Percentiles rank a stretch among this genome's conserved stretches.
phyloP scores from a whole-genome alignment of 2,113 vertebrate genomes.

The Galbula dea region DNA sequence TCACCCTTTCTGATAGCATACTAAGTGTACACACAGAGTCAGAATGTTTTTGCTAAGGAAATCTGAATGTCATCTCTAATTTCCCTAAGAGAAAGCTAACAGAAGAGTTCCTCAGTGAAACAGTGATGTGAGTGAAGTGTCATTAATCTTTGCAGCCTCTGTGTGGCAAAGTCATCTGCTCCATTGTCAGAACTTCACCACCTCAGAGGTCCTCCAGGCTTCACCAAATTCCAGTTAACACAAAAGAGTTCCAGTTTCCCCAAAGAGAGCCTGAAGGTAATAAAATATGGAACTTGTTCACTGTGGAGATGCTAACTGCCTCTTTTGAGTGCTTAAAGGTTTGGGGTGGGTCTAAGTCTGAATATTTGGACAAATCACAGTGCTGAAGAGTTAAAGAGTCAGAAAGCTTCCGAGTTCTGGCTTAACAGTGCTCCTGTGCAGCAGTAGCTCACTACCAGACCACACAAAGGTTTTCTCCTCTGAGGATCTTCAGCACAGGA shows the following conservation, averaged over 20 bases:
- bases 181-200: slow-evolving; percentile 71
- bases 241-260: background rate
- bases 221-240: background rate
- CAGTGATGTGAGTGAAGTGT: background rate
- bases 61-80: background rate
- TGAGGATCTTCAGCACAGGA: background rate
- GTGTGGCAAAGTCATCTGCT: slow-evolving; percentile 61
- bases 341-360: background rate
- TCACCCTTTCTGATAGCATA: background rate
- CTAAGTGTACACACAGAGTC: background rate
- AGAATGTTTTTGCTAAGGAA: too few relatives aligned
- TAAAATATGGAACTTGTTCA: background rate
- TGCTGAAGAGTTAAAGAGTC: background rate
- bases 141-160: slow-evolving; percentile 53
- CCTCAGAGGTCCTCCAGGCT: background rate
- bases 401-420: background rate
- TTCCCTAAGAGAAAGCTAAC: background rate
- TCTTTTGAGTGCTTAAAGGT: background rate
- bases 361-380: background rate
- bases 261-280: slow-evolving; percentile 69
- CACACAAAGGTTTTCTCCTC: fast-evolving
- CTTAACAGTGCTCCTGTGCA: background rate
- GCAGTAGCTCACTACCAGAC: background rate
- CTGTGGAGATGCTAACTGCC: background rate
- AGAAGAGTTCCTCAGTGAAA: background rate